Base-by-base conservation (phyloP, 2,888 invertebrate genomes). In the Theretra japonica region DNA sequence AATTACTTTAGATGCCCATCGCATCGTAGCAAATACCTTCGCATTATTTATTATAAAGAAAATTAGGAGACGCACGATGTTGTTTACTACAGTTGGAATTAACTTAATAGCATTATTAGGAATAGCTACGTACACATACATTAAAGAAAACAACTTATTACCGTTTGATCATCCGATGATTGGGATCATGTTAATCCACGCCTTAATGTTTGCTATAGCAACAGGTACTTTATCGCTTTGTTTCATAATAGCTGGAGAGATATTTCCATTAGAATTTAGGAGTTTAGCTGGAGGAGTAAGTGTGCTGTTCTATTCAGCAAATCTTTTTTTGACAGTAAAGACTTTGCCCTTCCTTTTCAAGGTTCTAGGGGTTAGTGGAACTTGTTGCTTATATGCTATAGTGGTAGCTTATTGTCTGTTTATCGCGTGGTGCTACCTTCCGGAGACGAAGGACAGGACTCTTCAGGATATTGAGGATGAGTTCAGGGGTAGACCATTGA, bases 181-280 rank as follows among this genome's bases (percentile, higher is more conserved):
- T 6, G 84, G 83, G 7, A 75, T 79, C 0, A 0, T 76, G 0
- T 68, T 83, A 25, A 75, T 82, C 2, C 76, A 76, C 33, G 50
- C 71, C 0, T 72, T 73, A 11, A 94, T 94, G 57, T 85, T 90
- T 17, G 91, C 94, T 62, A 86, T 95, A 33, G 88, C 91, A 19
- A 84, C 94, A 6, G 95, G 96, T 0, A 68, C 73, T 0, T 33
- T 95, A 4, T 95, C 96, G 0, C 79, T 96, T 69, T 96, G 96
- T 0, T 96, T 96, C 92, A 94, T 95, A n/a, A 93, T 96, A 89
- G 94, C 95, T 72, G 96, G 96, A 0, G 96, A 96, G 83, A 84
- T 96, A 0, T 96, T 96, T 76, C 92, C 96, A 5, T 88, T 93
- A 59, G 88, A 90, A 25, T 91, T 91, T 53, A 90, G 95, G 33